Evolutionary conservation across 2,797 vertebrate genomes (phyloP).

Genomic region (Enoplosus armatus): DNA sequence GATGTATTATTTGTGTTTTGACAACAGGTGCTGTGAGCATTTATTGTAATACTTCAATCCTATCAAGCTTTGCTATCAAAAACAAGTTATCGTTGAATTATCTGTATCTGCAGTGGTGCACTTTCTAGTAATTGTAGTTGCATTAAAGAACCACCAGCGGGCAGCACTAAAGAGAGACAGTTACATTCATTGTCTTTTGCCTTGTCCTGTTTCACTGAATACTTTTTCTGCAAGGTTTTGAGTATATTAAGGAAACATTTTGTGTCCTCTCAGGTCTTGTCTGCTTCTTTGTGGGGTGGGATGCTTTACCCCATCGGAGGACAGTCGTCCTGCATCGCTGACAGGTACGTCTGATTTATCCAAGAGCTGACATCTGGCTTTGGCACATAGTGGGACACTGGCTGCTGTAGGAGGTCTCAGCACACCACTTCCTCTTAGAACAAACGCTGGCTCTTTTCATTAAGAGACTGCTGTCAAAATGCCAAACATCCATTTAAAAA

Average conservation of each 20-base stretch:
- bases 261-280: slow-evolving; percentile 87
- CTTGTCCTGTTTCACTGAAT: background rate
- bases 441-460: background rate
- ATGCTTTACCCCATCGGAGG: slow-evolving; percentile 90
- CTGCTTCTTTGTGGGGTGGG: slow-evolving; percentile 94
- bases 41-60: background rate
- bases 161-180: background rate
- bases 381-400: background rate
- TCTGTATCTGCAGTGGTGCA: background rate
- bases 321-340: slow-evolving; percentile 91
- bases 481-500: background rate
- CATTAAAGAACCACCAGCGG: slow-evolving; percentile 23
- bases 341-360: slow-evolving; percentile 84
- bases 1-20: background rate
- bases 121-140: background rate
- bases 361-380: background rate
- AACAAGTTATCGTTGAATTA: too few species aligned
- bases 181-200: background rate
- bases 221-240: background rate
- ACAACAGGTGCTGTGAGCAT: background rate
- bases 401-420: background rate
- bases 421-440: background rate
- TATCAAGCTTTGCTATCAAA: background rate
- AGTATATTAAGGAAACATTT: background rate
- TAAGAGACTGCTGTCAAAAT: background rate